Conservation (phyloP, 2,113 vertebrate species). For the Mirza zaza region DNA sequence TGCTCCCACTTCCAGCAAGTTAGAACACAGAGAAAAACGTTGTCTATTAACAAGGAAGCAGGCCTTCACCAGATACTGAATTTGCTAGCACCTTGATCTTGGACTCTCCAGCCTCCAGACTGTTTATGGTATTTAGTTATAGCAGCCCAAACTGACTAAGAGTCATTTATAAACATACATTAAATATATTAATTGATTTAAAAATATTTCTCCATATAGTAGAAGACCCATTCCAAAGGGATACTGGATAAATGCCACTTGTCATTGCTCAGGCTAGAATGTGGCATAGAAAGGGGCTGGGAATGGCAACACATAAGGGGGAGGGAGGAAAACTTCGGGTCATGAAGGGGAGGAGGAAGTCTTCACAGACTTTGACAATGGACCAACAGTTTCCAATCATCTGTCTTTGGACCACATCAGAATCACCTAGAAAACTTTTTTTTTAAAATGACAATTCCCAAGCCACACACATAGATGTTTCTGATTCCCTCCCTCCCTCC, state of each 20-base stretch:
- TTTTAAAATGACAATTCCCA: not conserved
- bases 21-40: no score
- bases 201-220: not conserved
- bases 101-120: no score
- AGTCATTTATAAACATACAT: not conserved
- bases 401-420: not conserved
- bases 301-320: not conserved
- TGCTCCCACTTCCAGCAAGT: not conserved
- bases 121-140: not conserved
- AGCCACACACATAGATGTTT: not conserved
- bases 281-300: not conserved
- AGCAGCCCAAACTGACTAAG: not conserved
- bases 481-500: no score
- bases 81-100: not conserved
- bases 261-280: not conserved
- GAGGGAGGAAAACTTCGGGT: not conserved
- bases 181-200: not conserved
- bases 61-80: not conserved
- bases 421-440: not conserved
- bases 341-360: fast-evolving
- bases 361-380: not conserved
- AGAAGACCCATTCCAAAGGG: not conserved
- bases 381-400: not conserved
- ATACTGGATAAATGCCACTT: not conserved
- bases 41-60: no score